phyloP scores from a whole-genome alignment of 2,113 vertebrate species.

The Platycercus adscitus region DNA sequence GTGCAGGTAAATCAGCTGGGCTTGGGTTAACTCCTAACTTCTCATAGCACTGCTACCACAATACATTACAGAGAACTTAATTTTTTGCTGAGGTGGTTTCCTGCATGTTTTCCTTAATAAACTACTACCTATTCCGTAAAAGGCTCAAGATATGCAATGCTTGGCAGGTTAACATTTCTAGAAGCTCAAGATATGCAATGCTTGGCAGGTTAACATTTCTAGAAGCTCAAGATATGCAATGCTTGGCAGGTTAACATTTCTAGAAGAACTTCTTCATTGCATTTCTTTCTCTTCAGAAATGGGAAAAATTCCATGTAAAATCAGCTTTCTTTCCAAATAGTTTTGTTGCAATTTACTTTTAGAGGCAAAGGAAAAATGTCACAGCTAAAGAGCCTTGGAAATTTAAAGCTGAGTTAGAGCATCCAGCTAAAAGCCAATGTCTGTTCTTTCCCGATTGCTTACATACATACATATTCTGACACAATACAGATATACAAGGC shows the following conservation, averaged over 20 bases:
- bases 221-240: background rate
- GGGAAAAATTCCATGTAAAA: background rate
- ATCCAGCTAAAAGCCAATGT: background rate
- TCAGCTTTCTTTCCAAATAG: background rate
- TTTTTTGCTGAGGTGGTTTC: background rate
- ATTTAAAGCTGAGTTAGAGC: background rate
- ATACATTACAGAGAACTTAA: background rate
- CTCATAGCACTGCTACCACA: background rate
- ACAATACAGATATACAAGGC: background rate
- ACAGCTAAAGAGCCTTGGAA: background rate
- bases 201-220: background rate
- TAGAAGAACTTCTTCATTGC: background rate
- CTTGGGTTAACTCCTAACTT: background rate
- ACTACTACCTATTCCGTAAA: background rate
- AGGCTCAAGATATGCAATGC: background rate
- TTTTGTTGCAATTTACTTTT: background rate
- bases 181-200: background rate
- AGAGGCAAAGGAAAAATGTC: background rate
- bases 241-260: background rate
- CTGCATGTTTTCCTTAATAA: background rate
- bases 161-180: background rate
- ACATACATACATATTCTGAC: background rate
- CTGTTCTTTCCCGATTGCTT: background rate
- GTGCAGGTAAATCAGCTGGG: background rate
- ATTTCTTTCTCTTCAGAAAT: background rate